Evolutionary conservation across 2,797 vertebrate species (phyloP), one percentile per base, ranked within the genome.

Genomic region (Acestrorhynchus altus): DNA sequence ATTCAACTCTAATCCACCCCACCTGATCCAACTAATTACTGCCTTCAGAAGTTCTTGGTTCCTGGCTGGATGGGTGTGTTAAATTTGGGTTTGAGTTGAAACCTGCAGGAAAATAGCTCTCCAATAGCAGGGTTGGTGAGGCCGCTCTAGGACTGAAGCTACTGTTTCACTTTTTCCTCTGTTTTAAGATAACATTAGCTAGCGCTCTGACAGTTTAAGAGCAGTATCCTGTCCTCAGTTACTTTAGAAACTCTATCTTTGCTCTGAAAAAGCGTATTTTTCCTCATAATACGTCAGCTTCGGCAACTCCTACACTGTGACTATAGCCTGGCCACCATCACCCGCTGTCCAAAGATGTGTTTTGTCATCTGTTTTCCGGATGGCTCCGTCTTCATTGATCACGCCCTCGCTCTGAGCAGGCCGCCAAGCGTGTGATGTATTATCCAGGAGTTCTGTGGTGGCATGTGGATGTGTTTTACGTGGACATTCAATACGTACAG

Each of bases 401-500:
- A 77, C 42, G 63, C 77, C 56, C 77, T 84, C 26, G 12, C 75
- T 52, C 11, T n/a, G 31, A 75, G 75, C 74, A 73, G 61, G 68
- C 44, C 84, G 88, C 83, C 44, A 87, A 79, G 81, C 83, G 82
- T 79, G 60, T 66, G 82, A 82, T 64, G 74, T 83, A 87, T 84
- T 87, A 80, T 87, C 72, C 15, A 42, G 71, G 69, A 84, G 81
- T 75, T 82, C 70, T 69, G 76, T 81, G 52, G 72, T 79, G 80
- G 73, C 78, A 78, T 47, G 74, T 72, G 82, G 78, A 83, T 83
- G 65, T 79, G 81, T 86, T 84, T 87, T 80, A 84, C 82, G 65
- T 69, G 60, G 81, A 65, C 79, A 83, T 89, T 77, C 74, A 84
- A 84, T 83, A 84, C 76, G 83, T 86, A 82, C 73, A 81, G 88